phyloP scores from a whole-genome alignment of 2,888 invertebrate species.

The Stomorhina lunata region DNA sequence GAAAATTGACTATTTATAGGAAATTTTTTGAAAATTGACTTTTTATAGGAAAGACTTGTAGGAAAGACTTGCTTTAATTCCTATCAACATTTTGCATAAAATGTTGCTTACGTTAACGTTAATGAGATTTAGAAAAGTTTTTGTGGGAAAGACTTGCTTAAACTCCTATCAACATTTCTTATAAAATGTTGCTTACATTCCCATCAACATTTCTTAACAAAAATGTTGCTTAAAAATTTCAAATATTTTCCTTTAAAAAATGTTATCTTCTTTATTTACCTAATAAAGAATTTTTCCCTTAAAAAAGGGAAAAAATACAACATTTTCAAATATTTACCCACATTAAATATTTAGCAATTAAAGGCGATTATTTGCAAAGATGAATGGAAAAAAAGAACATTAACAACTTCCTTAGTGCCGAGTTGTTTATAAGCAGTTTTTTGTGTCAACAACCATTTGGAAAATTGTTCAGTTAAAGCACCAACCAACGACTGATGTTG shows the following conservation, averaged over 20 bases:
- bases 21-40: no score
- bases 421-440: slow-evolving; percentile 11
- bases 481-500: background rate
- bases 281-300: slow-evolving; percentile 11
- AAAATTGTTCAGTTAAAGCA: slow-evolving; percentile 31
- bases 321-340: slow-evolving; percentile 23
- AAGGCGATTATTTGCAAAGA: slow-evolving; percentile 23
- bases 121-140: background rate
- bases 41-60: background rate
- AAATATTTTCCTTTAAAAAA: no score
- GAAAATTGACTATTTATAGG: no score
- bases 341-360: slow-evolving; percentile 39
- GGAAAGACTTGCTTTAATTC: background rate
- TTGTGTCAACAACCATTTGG: slow-evolving; percentile 40
- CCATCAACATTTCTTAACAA: no score
- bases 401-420: slow-evolving; percentile 40
- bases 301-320: background rate
- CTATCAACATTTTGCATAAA: background rate
- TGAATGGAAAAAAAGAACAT: background rate
- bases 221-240: no score
- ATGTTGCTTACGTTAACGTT: background rate
- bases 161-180: background rate
- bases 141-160: background rate
- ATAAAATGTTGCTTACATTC: background rate
- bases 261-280: no score